Base-by-base conservation (phyloP, 2,888 invertebrate species). In the Drosophila flavopinicola region DNA sequence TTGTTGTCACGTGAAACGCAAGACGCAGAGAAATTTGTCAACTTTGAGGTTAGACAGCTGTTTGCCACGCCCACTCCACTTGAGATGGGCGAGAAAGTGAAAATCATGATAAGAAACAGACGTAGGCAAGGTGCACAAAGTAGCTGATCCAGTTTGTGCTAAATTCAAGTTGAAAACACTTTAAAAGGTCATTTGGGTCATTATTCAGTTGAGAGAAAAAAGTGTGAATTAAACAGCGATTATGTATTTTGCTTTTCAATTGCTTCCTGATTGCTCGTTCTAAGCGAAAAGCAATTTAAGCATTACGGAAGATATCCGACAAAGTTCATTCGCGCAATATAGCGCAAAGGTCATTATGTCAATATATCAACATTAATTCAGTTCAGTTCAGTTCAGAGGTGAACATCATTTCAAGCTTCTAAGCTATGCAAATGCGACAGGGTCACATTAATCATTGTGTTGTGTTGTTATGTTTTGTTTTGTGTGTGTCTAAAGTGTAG, bases 341-440 rank as follows among this genome's bases (percentile, higher is more conserved):
- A 53, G 80, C 88, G 53, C 80, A 87, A 80, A 80, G 80, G 80
- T 80, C 88, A 86, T 75, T 66, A 48, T 61, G 86, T 83, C 86
- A 85, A 85, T 71, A 66, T 64, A 71, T 83, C 76, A 71, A 42
- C 37, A 66, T 57, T 51, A 41, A 54, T 47, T 24, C 41, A 35
- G 37, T 53, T 75, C 42, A 48, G 37, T 48, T 47, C 51, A 58
- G 51, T 15, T 37, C 37, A 56, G 76, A 56, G 76, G 33, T 45
- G 47, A 68, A 30, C 57, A 41, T 33, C 33, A 35, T 48, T 54
- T 45, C 38, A 48, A 33, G 24, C 20, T 15, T 29, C 29, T 17
- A 13, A n/a, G 38, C 25, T 33, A 64, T 45, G 44, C 49, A 71
- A 65, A 65, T 66, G 32, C 35, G 71, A 41, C 47, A 75, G 71